Base-by-base conservation (phyloP, 2,113 vertebrate genomes). In the Alouatta palliata region DNA sequence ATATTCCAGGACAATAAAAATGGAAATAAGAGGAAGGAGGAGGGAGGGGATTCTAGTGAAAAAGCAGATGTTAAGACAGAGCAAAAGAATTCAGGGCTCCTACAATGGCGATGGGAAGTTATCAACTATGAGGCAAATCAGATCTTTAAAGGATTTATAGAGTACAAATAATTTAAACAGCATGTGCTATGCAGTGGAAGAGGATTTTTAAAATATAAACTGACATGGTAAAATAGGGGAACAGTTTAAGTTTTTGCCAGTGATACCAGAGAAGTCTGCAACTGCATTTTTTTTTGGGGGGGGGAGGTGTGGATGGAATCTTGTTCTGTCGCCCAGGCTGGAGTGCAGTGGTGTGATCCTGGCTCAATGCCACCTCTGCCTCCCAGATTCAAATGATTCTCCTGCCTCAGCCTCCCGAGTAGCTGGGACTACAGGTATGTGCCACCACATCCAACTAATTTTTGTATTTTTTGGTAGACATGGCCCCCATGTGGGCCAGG, bases 1-100 rank as follows among this genome's bases (percentile, higher is more conserved):
- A 81, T 66, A 87, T 90, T 85, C 47, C 25, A 93, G 70, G 92
- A 90, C 76, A 84, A 95, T 95, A 87, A 95, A 91, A 95, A 97
- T 93, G 37, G 76, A 96, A 88, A 25, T 89, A 97, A 96, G 35
- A 91, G 43, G 49, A 37, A 68, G 30, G 56, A 90, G 83, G n/a
- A 89, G 94, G 96, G 90, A 54, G 40, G 64, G 56, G 35, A 89
- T 87, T 94, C 86, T 68, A 89, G 80, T 88, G 82, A 87, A 95
- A 96, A 93, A 86, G 58, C 54, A 94, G 40, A 80, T 47, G 86
- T 73, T 90, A 95, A 96, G 32, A 91, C 37, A 88, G 79, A 92
- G 71, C 21, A 45, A 64, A 95, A 94, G 14, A 68, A 68, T 37
- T n/a, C 58, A 88, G 54, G 64, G 56, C 10, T 96, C 73, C 73